Evolutionary conservation across 2,888 invertebrate genomes (phyloP).

Genomic region (Platycheirus rosarum): DNA sequence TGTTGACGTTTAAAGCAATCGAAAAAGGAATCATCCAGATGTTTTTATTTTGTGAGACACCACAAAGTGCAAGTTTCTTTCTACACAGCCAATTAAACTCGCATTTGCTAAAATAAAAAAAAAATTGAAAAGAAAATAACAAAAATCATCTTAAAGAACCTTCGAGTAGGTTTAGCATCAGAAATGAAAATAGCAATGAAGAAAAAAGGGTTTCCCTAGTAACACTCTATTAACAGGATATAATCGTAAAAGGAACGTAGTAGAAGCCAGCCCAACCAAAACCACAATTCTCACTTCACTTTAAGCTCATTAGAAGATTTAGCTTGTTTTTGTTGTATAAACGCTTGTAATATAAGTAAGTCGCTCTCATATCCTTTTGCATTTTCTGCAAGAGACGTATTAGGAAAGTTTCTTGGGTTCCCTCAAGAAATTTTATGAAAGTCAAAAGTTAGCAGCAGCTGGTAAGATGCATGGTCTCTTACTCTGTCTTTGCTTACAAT

Average conservation of each 20-base stretch:
- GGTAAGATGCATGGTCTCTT: constrained; percentile 34
- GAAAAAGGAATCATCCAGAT: constrained; percentile 56
- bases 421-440: constrained; percentile 24
- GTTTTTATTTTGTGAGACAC: constrained; percentile 43
- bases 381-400: constrained; percentile 1
- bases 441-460: constrained; percentile 51
- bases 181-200: not conserved
- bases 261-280: constrained; percentile 34
- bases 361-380: constrained; percentile 42
- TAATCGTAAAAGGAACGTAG: constrained; percentile 59
- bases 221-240: constrained; percentile 62
- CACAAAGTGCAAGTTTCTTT: constrained; percentile 35
- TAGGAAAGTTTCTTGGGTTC: constrained; percentile 9
- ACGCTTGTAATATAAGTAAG: constrained; percentile 15
- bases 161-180: too few species aligned
- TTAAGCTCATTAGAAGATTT: constrained; percentile 70
- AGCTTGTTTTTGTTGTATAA: constrained; percentile 35
- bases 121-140: too few species aligned
- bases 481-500: constrained; percentile 45
- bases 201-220: constrained; percentile 5
- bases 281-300: constrained; percentile 63
- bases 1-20: constrained; percentile 31
- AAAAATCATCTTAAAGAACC: constrained; percentile 11
- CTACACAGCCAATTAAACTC: constrained; percentile 66
- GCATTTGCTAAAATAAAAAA: constrained; percentile 28